Percentiles rank a stretch among this genome's conserved stretches.
Conservation (phyloP, 92 coral and sea anemone genomes). For the Anthopleura xanthogrammica region DNA sequence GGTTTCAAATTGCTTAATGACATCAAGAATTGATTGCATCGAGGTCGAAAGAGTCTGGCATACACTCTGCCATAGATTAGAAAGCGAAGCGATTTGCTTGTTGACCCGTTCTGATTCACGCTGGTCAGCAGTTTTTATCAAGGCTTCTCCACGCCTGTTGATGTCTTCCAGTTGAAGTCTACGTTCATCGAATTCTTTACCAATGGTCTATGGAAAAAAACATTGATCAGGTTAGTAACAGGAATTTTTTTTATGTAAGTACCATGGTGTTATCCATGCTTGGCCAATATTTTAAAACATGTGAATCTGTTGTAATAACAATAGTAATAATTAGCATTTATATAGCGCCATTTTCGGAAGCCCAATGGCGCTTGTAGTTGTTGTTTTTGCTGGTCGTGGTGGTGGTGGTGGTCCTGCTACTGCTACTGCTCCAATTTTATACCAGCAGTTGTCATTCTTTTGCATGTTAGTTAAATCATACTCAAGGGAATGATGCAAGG, state of each 20-base stretch:
- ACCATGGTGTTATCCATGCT: no score
- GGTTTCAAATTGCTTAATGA: conserved; percentile 61
- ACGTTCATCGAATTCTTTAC: conserved; percentile 83
- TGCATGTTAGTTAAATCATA: no score
- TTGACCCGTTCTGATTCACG: conserved; percentile 87
- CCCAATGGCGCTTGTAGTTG: no score
- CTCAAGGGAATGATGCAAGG: no score
- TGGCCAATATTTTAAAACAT: no score
- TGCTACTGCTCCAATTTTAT: no score
- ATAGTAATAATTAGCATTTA: no score
- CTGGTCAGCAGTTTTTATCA: conserved; percentile 73
- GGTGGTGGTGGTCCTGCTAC: no score
- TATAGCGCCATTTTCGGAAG: no score
- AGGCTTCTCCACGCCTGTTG: conserved; percentile 67
- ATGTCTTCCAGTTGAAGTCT: conserved; percentile 86
- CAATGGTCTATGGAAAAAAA: conserved; percentile 52
- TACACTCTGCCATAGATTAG: conserved; percentile 78
- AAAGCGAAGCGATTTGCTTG: conserved; percentile 83
- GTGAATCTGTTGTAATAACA: no score
- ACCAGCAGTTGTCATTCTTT: no score
- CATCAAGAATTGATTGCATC: conserved; percentile 70
- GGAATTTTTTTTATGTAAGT: background rate
- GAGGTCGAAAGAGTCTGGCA: conserved; percentile 70
- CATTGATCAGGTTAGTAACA: background rate
- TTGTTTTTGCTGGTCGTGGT: no score